phyloP scores from a whole-genome alignment of 2,113 vertebrate species.

The Bubalus kerabau region DNA sequence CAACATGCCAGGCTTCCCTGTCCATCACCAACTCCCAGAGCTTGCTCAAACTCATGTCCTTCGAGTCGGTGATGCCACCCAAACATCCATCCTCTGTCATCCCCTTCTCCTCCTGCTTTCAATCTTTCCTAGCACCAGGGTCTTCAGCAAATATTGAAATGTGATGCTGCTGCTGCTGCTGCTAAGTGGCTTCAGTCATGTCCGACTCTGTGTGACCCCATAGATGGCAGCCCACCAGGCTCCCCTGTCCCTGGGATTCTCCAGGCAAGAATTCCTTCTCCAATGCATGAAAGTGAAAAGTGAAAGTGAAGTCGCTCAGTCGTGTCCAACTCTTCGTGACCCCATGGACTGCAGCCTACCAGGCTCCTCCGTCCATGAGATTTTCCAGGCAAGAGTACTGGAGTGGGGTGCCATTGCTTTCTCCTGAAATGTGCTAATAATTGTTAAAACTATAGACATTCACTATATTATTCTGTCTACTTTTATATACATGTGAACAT shows the following conservation, averaged over 20 bases:
- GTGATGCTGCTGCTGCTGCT: background rate
- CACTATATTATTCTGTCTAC: background rate
- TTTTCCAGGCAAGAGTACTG: too few relatives aligned
- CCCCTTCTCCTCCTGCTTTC: background rate
- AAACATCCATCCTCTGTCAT: background rate
- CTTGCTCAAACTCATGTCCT: background rate
- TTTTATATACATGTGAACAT: background rate
- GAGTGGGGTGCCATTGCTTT: too few relatives aligned
- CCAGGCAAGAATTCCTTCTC: too few relatives aligned
- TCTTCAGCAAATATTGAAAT: background rate
- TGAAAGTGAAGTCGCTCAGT: too few relatives aligned
- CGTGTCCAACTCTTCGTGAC: too few relatives aligned
- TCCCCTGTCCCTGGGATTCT: too few relatives aligned
- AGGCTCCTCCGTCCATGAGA: too few relatives aligned
- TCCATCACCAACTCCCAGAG: background rate
- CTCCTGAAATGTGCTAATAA: background rate
- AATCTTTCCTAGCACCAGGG: background rate
- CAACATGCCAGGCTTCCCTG: background rate
- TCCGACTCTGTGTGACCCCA: too few relatives aligned
- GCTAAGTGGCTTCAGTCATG: too few relatives aligned
- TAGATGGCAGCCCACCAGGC: too few relatives aligned
- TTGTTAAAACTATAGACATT: background rate
- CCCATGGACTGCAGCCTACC: too few relatives aligned
- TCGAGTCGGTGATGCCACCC: rapidly evolving
- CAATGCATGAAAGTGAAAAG: too few relatives aligned